Conservation (phyloP, 2,113 vertebrate species). For the Mixornis gularis region DNA sequence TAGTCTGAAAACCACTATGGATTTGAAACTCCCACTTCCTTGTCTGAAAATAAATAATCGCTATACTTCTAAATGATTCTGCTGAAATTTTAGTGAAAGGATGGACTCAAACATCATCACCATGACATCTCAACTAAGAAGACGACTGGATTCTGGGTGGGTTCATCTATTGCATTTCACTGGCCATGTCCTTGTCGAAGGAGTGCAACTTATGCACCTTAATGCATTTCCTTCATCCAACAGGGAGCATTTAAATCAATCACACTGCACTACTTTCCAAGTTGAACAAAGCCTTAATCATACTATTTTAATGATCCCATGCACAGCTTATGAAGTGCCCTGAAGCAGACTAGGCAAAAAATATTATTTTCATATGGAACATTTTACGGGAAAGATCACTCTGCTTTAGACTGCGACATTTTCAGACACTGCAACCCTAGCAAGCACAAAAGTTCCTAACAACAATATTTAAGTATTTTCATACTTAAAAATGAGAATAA, state of each 20-base stretch:
- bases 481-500: background rate
- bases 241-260: background rate
- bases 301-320: background rate
- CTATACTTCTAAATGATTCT: background rate
- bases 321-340: background rate
- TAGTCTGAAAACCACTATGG: background rate
- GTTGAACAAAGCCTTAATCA: background rate
- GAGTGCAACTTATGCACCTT: background rate
- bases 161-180: background rate
- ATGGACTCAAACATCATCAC: background rate
- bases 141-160: background rate
- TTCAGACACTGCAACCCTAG: background rate
- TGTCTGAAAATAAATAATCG: background rate
- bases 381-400: background rate
- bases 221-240: background rate
- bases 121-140: background rate
- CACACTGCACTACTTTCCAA: background rate
- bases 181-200: background rate
- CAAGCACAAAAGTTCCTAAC: background rate
- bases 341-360: background rate
- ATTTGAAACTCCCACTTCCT: background rate
- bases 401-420: background rate
- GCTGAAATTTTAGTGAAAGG: background rate
- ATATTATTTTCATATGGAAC: background rate
- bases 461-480: background rate